Base-by-base conservation (phyloP, 92 coral and sea anemone species). In the Parazoanthus atlanticus region DNA sequence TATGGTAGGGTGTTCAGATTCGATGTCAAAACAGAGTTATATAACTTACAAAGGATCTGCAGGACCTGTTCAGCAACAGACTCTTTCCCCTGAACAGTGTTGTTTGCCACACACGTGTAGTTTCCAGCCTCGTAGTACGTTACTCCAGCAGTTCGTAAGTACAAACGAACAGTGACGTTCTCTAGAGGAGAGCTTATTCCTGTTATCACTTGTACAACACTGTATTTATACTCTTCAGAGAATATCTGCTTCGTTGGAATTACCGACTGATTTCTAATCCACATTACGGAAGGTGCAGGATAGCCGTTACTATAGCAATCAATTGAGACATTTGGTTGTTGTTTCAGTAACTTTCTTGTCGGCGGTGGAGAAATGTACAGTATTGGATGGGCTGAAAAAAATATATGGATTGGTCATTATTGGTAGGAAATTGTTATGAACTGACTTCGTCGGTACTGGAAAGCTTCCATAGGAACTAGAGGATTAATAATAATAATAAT, bases 1-100 rank as follows among this genome's bases (percentile, higher is more conserved):
- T 46, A 46, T 46, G 52, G 8, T 46, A 46, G 11, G 52, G 52
- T 46, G 52, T 46, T 46, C 52, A 46, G 15, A 46, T 46, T 46
- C 15, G 0, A 11, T 54, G 21, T 10, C 0, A 11, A 15, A 54
- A 54, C 19, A 54, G 23, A 54, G 0, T 13, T 17, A 23, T 0
- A 58, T 81, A 94, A 54, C 96, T 94, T 90, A 94, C 96, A 91
- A 66, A 94, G 82, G 23, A 94, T 91, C 76, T 94, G 92, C 26
- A 88, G 85, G 12, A 34, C 47, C 73, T 76, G 79, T 0, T 74
- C 21, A 10, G 88, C 21, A 15, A 40, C 3, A 12, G 85, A 81
- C 5, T 30, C 80, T n/a, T 15, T 52, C 0, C 49, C 73, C 13
- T 31, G 56, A n/a, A 89, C 79, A 3, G 80, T 85, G 74, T 86